A percentile compares a stretch with the other conserved stretches of the same genome.
These are phyloP conservation scores for Melieria omissa DNA, from an alignment of 2,888 invertebrate genomes.

Conservation along the genomic window DNA sequence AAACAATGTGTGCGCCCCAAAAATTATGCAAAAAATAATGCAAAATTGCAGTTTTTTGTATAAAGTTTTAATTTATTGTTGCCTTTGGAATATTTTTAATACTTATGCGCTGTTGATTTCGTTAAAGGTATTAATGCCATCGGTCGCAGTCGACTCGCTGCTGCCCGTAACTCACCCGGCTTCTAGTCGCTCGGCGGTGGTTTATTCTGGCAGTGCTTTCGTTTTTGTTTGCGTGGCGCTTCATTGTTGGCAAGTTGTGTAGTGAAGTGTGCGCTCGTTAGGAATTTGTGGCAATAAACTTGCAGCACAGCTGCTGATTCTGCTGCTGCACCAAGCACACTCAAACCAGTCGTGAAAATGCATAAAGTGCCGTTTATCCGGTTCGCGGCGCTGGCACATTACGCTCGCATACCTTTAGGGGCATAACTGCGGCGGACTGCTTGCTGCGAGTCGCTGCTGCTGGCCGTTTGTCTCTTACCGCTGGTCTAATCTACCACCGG, in stretches of 20 bases:
- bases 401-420: slow-evolving; percentile 21
- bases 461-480: background rate
- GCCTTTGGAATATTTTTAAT: slow-evolving; percentile 1
- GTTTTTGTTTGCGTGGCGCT: background rate
- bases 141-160: too few species aligned
- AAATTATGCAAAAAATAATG: slow-evolving; percentile 34
- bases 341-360: slow-evolving; percentile 1
- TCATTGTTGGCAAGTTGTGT: background rate
- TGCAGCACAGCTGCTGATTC: slow-evolving; percentile 8
- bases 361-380: slow-evolving; percentile 34
- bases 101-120: background rate
- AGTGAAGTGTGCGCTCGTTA: slow-evolving; percentile 6
- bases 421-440: background rate
- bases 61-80: background rate
- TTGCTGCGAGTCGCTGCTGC: background rate
- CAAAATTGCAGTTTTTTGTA: background rate
- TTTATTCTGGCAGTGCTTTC: too few species aligned
- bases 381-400: background rate
- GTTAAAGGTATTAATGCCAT: too few species aligned
- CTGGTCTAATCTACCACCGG: background rate
- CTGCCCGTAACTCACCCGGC: too few species aligned
- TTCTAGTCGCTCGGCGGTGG: too few species aligned
- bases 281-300: slow-evolving; percentile 33
- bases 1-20: slow-evolving; percentile 15
- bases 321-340: slow-evolving; percentile 7